phyloP scores from a whole-genome alignment of 92 coral and sea anemone species.

The Metridium senile region DNA sequence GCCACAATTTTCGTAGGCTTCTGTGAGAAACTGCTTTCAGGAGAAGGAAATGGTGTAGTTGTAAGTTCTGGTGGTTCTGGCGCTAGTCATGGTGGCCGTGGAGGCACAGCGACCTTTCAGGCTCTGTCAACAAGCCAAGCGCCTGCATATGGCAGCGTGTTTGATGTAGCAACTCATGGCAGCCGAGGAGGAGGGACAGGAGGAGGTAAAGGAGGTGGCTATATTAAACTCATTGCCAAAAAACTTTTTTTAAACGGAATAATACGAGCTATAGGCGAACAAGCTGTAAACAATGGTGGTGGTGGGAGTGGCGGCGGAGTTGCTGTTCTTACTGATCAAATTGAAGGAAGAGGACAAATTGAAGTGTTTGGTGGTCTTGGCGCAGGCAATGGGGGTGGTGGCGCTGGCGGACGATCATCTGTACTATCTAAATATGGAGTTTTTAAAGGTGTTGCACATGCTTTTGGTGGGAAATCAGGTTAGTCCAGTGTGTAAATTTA shows the following conservation, averaged over 20 bases:
- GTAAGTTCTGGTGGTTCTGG: conserved; percentile 50
- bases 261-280: conserved; percentile 51
- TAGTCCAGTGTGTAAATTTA: not conserved
- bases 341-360: conserved; percentile 43
- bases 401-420: conserved; percentile 51
- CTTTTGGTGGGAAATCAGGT: conserved; percentile 55
- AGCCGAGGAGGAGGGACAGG: conserved; percentile 56
- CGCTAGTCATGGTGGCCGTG: conserved; percentile 59
- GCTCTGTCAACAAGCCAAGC: conserved; percentile 38
- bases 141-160: conserved; percentile 36
- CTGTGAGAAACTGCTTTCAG: conserved; percentile 26
- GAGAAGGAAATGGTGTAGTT: conserved; percentile 30
- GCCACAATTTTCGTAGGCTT: conserved; percentile 44
- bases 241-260: conserved; percentile 39
- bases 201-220: conserved; percentile 53
- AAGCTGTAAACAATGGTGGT: conserved; percentile 36
- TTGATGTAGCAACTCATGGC: conserved; percentile 41
- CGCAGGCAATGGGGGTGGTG: conserved; percentile 58
- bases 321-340: conserved; percentile 27
- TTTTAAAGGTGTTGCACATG: conserved; percentile 38
- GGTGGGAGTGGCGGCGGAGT: conserved; percentile 64
- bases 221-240: conserved; percentile 31
- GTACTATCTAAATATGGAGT: conserved; percentile 26
- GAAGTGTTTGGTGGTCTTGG: conserved; percentile 61
- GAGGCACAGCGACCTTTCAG: conserved; percentile 42